These are phyloP conservation scores for Oreochromis grahami DNA, from an alignment of 2,797 vertebrate species.

Conservation along the genomic window DNA sequence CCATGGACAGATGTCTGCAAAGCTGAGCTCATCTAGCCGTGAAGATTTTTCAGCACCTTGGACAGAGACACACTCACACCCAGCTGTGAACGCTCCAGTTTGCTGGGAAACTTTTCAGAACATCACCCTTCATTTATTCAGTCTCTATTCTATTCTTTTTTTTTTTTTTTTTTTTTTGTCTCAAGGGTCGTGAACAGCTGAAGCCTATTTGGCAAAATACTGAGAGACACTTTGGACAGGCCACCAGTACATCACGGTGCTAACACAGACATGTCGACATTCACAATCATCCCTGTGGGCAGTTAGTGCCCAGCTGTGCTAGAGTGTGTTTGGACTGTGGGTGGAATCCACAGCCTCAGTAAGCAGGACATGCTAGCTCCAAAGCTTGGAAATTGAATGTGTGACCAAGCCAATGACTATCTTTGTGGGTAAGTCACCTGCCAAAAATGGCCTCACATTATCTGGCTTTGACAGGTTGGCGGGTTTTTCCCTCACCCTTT, in stretches of 20 bases:
- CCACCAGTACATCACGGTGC: slow-evolving; percentile 7
- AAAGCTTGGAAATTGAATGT: neutral
- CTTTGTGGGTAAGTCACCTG: neutral
- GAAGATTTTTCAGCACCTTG: slow-evolving; percentile 40
- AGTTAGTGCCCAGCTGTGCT: slow-evolving; percentile 1
- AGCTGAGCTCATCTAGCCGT: slow-evolving; percentile 33
- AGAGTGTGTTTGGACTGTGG: neutral
- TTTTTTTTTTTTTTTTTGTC: neutral
- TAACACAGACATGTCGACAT: neutral
- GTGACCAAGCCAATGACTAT: neutral
- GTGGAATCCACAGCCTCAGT: neutral
- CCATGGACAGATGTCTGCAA: slow-evolving; percentile 41
- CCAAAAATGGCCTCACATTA: neutral
- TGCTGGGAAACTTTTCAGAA: slow-evolving; percentile 18
- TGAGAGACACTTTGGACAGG: slow-evolving; percentile 45
- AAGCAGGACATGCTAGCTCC: neutral
- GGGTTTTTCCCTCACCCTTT: neutral
- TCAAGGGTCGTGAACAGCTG: neutral
- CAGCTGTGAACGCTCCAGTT: neutral
- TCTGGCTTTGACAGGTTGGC: neutral
- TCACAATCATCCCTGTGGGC: neutral
- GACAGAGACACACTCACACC: slow-evolving; percentile 29
- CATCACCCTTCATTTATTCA: slow-evolving; percentile 31
- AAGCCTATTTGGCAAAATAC: slow-evolving; percentile 21
- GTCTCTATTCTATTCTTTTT: neutral